These are phyloP conservation scores for Prosapia bicincta DNA, from an alignment of 2,888 invertebrate genomes.

Conservation along the genomic window DNA sequence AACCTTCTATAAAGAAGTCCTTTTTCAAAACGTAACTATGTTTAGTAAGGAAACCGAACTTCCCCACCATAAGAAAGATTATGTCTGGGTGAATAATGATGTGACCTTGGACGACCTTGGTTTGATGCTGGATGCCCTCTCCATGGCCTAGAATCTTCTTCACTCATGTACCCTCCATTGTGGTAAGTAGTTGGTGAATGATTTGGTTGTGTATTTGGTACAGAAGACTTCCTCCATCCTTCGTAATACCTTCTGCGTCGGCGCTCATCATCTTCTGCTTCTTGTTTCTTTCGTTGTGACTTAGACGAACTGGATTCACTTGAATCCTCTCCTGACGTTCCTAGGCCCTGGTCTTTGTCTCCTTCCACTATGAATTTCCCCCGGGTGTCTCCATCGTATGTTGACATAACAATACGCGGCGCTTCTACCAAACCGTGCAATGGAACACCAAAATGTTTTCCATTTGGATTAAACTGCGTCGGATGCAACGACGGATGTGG, in stretches of 20 bases:
- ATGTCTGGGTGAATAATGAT: conserved; percentile 25
- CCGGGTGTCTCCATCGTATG: conserved; percentile 34
- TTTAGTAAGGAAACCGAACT: conserved; percentile 21
- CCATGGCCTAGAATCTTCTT: conserved; percentile 41
- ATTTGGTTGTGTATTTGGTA: conserved; percentile 51
- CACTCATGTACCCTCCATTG: conserved; percentile 52
- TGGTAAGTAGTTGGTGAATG: conserved; percentile 49
- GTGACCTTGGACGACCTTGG: conserved; percentile 17
- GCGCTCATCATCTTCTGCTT: conserved; percentile 56
- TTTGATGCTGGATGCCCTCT: conserved; percentile 23
- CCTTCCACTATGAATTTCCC: conserved; percentile 37
- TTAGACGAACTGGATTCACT: conserved; percentile 77
- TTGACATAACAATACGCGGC: conserved; percentile 31
- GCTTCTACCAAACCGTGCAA: conserved; percentile 30
- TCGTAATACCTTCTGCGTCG: conserved; percentile 61
- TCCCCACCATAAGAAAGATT: conserved; percentile 22
- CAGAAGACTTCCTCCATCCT: conserved; percentile 64
- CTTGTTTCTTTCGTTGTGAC: conserved; percentile 57
- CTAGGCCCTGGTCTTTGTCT: conserved; percentile 72
- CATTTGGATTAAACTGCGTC: conserved; percentile 29
- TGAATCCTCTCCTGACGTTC: conserved; percentile 81
- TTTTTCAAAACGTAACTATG: background rate
- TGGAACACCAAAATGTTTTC: conserved; percentile 32
- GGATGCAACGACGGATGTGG: conserved; percentile 58
- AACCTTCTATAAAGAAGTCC: background rate